These are phyloP conservation scores for Propithecus deckenii DNA, from an alignment of 2,797 vertebrate genomes.

Conservation along the genomic window DNA sequence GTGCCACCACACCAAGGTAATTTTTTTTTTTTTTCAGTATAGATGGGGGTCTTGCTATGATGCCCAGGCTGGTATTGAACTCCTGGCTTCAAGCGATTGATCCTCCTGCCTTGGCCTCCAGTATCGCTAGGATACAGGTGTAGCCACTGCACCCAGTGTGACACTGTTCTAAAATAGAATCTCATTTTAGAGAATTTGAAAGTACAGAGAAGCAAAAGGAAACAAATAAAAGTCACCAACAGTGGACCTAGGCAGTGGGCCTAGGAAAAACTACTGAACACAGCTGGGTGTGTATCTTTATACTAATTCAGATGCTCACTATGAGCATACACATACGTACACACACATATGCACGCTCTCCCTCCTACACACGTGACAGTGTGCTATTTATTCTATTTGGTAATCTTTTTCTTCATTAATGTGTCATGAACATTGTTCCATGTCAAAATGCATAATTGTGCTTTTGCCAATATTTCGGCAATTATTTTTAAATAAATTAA, in stretches of 20 bases:
- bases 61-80: not conserved
- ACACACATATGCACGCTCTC: too few species aligned
- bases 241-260: not conserved
- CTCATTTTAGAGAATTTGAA: constrained; percentile 18
- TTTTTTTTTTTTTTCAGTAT: not conserved
- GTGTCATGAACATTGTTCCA: not conserved
- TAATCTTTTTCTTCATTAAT: not conserved
- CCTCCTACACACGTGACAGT: not conserved
- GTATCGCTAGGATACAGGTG: not conserved
- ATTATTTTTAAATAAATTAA: not conserved
- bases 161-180: not conserved
- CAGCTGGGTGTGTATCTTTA: not conserved
- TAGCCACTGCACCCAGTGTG: not conserved
- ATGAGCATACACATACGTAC: not conserved
- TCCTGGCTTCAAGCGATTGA: not conserved
- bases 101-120: not conserved
- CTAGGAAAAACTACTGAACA: not conserved
- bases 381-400: not conserved
- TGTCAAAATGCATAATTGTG: not conserved
- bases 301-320: not conserved
- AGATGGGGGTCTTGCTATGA: not conserved
- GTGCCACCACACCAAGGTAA: not conserved
- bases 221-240: not conserved
- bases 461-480: not conserved
- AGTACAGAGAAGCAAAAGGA: not conserved